A percentile compares a stretch with the other conserved stretches of the same genome.
These are phyloP conservation scores for Platycercus adscitus DNA, from an alignment of 2,113 vertebrate genomes.

Conservation along the genomic window DNA sequence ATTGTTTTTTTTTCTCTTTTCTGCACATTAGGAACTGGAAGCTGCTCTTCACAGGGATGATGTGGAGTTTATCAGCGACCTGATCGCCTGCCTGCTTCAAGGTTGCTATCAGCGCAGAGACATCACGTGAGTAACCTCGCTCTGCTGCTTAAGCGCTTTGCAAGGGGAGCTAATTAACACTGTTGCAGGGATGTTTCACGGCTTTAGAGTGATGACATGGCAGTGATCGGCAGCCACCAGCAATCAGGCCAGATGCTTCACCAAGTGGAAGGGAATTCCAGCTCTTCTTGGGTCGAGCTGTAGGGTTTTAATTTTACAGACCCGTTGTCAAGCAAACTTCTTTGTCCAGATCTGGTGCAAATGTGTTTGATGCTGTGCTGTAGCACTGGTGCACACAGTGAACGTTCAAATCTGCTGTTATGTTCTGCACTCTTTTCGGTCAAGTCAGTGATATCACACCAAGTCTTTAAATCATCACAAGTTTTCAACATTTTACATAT, in stretches of 20 bases:
- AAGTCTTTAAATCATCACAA: not conserved
- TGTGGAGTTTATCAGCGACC: conserved; percentile 90
- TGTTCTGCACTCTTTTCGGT: not conserved
- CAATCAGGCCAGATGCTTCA: conserved; percentile 1
- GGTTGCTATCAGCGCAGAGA: conserved; percentile 97
- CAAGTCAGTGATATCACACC: not conserved
- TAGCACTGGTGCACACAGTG: not conserved
- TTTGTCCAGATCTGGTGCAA: not conserved
- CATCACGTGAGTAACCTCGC: conserved; percentile 89
- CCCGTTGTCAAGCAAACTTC: not conserved
- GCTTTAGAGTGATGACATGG: conserved; percentile 39
- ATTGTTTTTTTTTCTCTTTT: not conserved
- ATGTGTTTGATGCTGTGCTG: not conserved
- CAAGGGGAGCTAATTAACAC: conserved; percentile 30
- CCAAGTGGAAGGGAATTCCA: conserved; percentile 6
- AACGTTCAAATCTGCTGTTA: not conserved
- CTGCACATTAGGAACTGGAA: conserved; percentile 88
- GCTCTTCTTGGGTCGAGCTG: not conserved
- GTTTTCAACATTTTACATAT: not conserved
- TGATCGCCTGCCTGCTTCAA: conserved; percentile 92
- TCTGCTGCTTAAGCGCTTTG: not conserved
- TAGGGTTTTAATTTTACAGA: not conserved
- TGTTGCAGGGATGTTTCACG: not conserved
- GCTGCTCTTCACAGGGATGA: conserved; percentile 92
- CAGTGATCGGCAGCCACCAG: not conserved